Evolutionary conservation across 2,797 vertebrate species (phyloP).

Genomic region (Perodicticus potto): DNA sequence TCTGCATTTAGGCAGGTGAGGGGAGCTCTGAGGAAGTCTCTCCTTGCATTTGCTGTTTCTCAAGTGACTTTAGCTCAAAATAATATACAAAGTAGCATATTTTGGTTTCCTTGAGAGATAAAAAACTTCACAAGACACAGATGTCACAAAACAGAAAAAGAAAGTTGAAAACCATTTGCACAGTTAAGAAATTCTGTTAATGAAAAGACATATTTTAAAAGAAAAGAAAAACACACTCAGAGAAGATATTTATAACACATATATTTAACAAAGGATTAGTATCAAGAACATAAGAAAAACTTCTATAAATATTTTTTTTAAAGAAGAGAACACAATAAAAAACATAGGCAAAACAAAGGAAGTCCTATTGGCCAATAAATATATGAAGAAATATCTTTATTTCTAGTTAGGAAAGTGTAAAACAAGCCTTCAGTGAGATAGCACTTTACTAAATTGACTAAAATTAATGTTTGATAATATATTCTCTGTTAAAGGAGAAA

Average conservation of each 20-base stretch:
- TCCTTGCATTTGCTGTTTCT: not conserved
- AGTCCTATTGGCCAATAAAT: not conserved
- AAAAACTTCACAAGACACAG: constrained; percentile 19
- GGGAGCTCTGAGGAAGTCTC: not conserved
- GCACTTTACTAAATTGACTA: not conserved
- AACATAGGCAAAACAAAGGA: not conserved
- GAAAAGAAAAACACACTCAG: not conserved
- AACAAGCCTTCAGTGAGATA: not conserved
- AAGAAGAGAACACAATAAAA: not conserved
- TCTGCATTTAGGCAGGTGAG: not conserved
- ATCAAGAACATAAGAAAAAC: not conserved
- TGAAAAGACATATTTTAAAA: not conserved
- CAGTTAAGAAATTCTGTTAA: not conserved
- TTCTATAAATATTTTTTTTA: not conserved
- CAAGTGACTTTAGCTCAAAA: not conserved
- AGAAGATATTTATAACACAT: not conserved
- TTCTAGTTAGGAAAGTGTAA: not conserved
- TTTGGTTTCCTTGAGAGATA: not conserved
- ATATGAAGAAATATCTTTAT: not conserved
- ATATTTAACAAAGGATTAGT: not conserved
- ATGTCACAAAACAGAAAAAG: not conserved
- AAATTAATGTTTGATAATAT: constrained; percentile 6
- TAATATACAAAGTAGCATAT: not conserved
- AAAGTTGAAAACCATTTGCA: not conserved
- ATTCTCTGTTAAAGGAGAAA: not conserved